Conservation (phyloP, 2,113 vertebrate species). For the Antigone vipio region DNA sequence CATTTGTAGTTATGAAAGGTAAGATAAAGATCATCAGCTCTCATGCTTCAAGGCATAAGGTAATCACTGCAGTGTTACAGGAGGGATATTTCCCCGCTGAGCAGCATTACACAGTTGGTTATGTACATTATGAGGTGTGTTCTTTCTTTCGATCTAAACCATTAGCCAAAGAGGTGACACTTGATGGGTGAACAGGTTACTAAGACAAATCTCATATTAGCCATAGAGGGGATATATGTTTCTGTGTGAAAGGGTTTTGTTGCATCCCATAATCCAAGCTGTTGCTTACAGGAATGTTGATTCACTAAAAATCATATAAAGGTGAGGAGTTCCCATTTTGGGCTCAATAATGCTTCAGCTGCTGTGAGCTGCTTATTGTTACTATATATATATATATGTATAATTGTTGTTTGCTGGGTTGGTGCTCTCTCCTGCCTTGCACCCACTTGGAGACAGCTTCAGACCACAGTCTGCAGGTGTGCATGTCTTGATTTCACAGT, state of each 20-base stretch:
- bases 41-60: slow-evolving; percentile 42
- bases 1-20: slow-evolving; percentile 50
- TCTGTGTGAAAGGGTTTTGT: neutral
- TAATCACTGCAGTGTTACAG: slow-evolving; percentile 7
- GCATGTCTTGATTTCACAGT: neutral
- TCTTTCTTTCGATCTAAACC: slow-evolving; percentile 14
- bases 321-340: neutral
- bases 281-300: neutral
- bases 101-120: slow-evolving; percentile 47
- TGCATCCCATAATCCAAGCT: neutral
- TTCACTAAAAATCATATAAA: neutral
- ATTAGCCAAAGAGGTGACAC: slow-evolving; percentile 45
- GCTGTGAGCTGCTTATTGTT: neutral
- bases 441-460: neutral
- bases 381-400: rapidly evolving
- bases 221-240: neutral
- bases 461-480: neutral
- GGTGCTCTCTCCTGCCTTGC: neutral
- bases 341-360: neutral
- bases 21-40: slow-evolving; percentile 50
- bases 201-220: neutral
- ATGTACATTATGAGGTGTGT: slow-evolving; percentile 51
- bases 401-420: neutral
- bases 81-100: slow-evolving; percentile 10
- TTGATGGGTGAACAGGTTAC: neutral